These are phyloP conservation scores for Helostoma temminkii DNA, from an alignment of 2,797 vertebrate species.

Conservation along the genomic window DNA sequence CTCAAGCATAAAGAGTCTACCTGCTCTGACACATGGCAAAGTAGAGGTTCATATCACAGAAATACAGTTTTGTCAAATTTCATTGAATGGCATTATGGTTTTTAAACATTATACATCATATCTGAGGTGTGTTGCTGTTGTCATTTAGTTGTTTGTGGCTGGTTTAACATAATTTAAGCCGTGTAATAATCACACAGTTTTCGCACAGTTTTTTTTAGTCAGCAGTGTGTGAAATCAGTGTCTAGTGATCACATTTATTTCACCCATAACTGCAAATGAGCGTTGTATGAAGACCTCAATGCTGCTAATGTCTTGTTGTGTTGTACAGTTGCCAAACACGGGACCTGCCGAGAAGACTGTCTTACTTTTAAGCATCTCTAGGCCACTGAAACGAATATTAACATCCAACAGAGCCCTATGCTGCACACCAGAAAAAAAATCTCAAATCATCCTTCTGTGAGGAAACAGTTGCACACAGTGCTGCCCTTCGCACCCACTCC, in stretches of 20 bases:
- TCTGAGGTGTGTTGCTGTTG: conserved; percentile 4
- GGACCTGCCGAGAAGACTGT: neutral
- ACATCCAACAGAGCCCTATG: conserved; percentile 20
- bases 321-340: conserved; percentile 17
- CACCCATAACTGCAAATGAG: conserved; percentile 65
- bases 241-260: conserved; percentile 69
- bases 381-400: conserved; percentile 9
- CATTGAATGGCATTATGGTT: conserved; percentile 1
- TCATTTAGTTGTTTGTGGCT: neutral
- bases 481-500: conserved; percentile 21
- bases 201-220: no score
- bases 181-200: neutral
- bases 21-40: conserved; percentile 51
- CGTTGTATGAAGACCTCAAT: conserved; percentile 18
- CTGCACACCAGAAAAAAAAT: conserved; percentile 32
- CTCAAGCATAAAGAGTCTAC: conserved; percentile 35
- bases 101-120: conserved; percentile 18
- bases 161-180: neutral
- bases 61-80: conserved; percentile 44
- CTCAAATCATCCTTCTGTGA: neutral
- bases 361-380: neutral
- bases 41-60: conserved; percentile 34
- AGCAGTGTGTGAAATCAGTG: no score
- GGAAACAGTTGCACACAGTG: conserved; percentile 25
- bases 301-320: conserved; percentile 7